These are phyloP conservation scores for Exephanes ischioxanthus DNA, from an alignment of 2,888 invertebrate genomes.

Conservation along the genomic window DNA sequence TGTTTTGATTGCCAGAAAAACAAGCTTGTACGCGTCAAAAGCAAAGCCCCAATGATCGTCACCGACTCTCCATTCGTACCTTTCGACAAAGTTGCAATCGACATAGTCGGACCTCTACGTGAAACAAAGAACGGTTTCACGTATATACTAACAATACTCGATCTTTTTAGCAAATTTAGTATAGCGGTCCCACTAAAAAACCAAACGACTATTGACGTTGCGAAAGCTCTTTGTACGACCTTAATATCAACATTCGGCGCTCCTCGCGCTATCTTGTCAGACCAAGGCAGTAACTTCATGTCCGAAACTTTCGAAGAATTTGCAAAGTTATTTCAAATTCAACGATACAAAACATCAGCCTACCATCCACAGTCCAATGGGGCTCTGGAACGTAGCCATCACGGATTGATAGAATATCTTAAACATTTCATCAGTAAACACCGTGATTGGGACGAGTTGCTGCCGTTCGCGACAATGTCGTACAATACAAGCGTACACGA, in stretches of 20 bases:
- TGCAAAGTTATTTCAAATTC: background rate
- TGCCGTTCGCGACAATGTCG: constrained; percentile 46
- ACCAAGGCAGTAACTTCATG: constrained; percentile 60
- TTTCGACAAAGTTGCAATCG: constrained; percentile 49
- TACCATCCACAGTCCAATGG: constrained; percentile 42
- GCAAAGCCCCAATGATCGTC: constrained; percentile 44
- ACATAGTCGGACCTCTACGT: constrained; percentile 59
- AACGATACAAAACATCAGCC: constrained; percentile 1
- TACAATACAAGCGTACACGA: constrained; percentile 62
- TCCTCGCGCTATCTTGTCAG: constrained; percentile 51
- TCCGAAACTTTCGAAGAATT: constrained; percentile 43
- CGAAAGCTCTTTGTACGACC: constrained; percentile 21
- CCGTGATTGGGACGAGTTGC: constrained; percentile 49
- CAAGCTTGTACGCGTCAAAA: constrained; percentile 45
- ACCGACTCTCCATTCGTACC: constrained; percentile 41
- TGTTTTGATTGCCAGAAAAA: constrained; percentile 47
- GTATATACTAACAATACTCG: constrained; percentile 23
- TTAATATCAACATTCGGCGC: constrained; percentile 52
- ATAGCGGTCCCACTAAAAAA: background rate
- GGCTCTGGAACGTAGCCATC: constrained; percentile 36
- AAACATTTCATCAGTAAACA: constrained; percentile 53
- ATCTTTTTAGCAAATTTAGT: constrained; percentile 15
- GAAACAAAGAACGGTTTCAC: constrained; percentile 44
- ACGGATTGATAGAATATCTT: constrained; percentile 46
- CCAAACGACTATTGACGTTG: constrained; percentile 42